A percentile compares a stretch with the other conserved stretches of the same genome.
Conservation (phyloP, 2,797 vertebrate genomes). For the Ctenopoma multispine region DNA sequence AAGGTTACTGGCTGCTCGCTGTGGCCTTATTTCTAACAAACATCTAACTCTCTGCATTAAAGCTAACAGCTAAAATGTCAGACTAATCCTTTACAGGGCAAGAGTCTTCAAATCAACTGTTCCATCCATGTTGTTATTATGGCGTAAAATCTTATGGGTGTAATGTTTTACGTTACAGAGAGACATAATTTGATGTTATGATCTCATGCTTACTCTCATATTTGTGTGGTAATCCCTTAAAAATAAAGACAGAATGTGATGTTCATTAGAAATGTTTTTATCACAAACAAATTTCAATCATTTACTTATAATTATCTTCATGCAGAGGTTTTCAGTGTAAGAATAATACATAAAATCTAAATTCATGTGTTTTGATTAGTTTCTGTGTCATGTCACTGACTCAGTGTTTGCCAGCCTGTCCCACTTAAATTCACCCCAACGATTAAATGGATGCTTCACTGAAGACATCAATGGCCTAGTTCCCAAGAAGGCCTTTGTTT, state of each 20-base stretch:
- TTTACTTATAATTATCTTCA: conserved; percentile 24
- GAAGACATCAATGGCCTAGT: conserved; percentile 24
- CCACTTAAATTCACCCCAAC: conserved; percentile 23
- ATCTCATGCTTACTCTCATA: conserved; percentile 13
- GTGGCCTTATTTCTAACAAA: not conserved
- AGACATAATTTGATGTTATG: conserved; percentile 5
- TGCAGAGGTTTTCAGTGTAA: not conserved
- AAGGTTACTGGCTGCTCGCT: not conserved
- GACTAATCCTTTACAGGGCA: not conserved
- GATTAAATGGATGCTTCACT: conserved; percentile 43
- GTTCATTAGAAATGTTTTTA: not conserved
- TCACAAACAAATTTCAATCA: conserved; percentile 3
- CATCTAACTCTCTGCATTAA: conserved; percentile 1
- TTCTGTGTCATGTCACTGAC: conserved; percentile 29
- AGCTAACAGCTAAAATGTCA: not conserved
- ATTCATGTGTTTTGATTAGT: not conserved
- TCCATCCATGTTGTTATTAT: not conserved
- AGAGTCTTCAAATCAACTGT: not conserved
- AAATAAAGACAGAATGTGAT: conserved; percentile 10
- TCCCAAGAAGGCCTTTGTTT: conserved; percentile 34
- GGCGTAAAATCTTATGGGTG: not conserved
- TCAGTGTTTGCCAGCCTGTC: not conserved
- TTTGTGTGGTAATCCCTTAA: not conserved
- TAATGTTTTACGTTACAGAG: conserved; percentile 7
- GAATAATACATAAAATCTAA: conserved; percentile 5